These are phyloP conservation scores for Lypha dubia DNA, from an alignment of 2,888 invertebrate species.

Conservation along the genomic window DNA sequence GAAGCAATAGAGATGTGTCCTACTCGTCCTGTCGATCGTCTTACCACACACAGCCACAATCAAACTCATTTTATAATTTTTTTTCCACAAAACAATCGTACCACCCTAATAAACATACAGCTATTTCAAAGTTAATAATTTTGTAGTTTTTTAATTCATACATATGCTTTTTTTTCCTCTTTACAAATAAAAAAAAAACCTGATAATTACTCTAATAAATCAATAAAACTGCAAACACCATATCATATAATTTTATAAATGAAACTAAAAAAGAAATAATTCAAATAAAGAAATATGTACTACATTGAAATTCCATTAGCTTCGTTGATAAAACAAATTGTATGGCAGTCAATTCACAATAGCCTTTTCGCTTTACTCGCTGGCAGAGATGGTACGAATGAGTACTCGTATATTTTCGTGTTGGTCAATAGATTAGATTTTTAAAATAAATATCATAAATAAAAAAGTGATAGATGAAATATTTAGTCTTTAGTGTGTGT, in stretches of 20 bases:
- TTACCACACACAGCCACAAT: too few relatives aligned
- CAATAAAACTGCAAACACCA: slow-evolving; percentile 37
- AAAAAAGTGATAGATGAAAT: too few relatives aligned
- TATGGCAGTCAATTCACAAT: background rate
- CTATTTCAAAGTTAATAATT: background rate
- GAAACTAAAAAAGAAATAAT: slow-evolving; percentile 14
- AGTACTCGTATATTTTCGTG: too few relatives aligned
- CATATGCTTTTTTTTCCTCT: background rate
- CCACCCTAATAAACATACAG: background rate
- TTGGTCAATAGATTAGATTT: too few relatives aligned
- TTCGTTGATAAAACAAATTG: slow-evolving; percentile 50
- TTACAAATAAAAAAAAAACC: too few relatives aligned
- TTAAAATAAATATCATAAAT: too few relatives aligned
- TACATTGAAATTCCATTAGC: slow-evolving; percentile 58
- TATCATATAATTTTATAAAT: slow-evolving; percentile 28
- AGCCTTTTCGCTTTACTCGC: background rate
- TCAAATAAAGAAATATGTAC: slow-evolving; percentile 28
- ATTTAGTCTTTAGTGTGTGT: too few relatives aligned
- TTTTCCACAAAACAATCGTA: background rate
- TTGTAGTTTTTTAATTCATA: background rate
- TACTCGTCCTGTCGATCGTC: too few relatives aligned
- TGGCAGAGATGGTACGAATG: background rate
- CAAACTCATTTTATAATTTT: too few relatives aligned
- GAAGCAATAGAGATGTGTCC: too few relatives aligned
- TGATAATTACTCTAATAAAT: slow-evolving; percentile 42